phyloP scores from a whole-genome alignment of 2,888 invertebrate genomes.

The Dynastes tityus region DNA sequence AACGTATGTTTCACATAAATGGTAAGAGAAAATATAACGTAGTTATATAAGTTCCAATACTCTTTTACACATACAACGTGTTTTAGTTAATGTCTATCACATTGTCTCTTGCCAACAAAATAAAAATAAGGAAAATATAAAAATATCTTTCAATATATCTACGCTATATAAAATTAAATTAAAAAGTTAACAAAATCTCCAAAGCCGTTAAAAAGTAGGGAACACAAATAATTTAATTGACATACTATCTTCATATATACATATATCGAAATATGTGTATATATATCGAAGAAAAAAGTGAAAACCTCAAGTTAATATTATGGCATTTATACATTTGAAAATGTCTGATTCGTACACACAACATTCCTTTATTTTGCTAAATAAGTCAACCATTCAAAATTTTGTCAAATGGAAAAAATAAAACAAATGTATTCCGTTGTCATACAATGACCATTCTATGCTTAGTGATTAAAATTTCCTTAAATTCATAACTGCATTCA shows the following conservation, averaged over 20 bases:
- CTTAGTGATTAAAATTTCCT: conserved; percentile 5
- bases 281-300: conserved; percentile 19
- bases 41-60: conserved; percentile 42
- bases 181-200: conserved; percentile 42
- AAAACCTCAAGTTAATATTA: conserved; percentile 39
- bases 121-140: conserved; percentile 47
- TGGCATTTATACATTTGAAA: conserved; percentile 49
- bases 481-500: conserved; percentile 53
- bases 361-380: conserved; percentile 34
- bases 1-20: conserved; percentile 30
- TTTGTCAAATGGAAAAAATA: conserved; percentile 17
- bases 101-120: conserved; percentile 45
- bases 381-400: conserved; percentile 40
- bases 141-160: conserved; percentile 49
- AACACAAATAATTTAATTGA: conserved; percentile 47
- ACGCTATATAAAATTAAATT: conserved; percentile 47
- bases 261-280: conserved; percentile 33
- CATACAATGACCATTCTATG: conserved; percentile 16
- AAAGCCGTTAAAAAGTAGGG: conserved; percentile 39
- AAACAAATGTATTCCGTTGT: conserved; percentile 33
- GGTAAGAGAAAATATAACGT: conserved; percentile 31
- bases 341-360: conserved; percentile 33
- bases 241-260: conserved; percentile 40
- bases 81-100: conserved; percentile 47
- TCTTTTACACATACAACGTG: conserved; percentile 35